phyloP scores from a whole-genome alignment of 35 echinoderm and acorn worm species.

The Anneissia japonica region DNA sequence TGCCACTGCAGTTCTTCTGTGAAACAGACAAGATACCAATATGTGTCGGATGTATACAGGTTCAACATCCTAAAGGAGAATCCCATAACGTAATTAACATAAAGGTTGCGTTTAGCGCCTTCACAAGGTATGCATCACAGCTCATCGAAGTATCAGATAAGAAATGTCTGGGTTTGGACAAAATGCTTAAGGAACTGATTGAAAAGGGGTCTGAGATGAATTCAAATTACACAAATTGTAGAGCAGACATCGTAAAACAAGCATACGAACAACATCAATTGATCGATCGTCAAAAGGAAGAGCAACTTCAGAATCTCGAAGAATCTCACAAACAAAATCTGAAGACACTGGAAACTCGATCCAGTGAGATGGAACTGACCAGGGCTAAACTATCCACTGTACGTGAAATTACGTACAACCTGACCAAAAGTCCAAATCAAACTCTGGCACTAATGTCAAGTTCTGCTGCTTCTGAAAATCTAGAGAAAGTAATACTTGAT shows the following conservation, averaged over 20 bases:
- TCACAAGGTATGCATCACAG: not conserved
- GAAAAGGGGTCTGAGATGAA: not conserved
- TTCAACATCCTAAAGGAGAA: not conserved
- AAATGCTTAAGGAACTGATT: not conserved
- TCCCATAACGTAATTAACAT: not conserved
- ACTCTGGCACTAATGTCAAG: not conserved
- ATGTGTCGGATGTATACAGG: not conserved
- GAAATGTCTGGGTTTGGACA: not conserved
- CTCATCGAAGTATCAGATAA: not conserved
- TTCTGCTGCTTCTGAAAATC: not conserved
- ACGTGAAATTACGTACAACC: not conserved
- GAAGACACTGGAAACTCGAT: not conserved
- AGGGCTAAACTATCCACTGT: not conserved
- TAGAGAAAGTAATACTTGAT: not conserved
- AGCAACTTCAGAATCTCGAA: not conserved
- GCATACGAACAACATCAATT: not conserved
- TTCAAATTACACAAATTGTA: not conserved
- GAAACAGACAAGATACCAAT: not conserved
- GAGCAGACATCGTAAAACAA: not conserved
- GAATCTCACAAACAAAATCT: not conserved
- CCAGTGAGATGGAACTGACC: not conserved
- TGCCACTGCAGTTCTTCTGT: not conserved
- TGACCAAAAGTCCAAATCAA: not conserved
- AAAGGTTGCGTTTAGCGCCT: not conserved
- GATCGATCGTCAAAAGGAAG: not conserved